Conservation (phyloP, 2,888 invertebrate genomes). For the Tachystola acroxantha region DNA sequence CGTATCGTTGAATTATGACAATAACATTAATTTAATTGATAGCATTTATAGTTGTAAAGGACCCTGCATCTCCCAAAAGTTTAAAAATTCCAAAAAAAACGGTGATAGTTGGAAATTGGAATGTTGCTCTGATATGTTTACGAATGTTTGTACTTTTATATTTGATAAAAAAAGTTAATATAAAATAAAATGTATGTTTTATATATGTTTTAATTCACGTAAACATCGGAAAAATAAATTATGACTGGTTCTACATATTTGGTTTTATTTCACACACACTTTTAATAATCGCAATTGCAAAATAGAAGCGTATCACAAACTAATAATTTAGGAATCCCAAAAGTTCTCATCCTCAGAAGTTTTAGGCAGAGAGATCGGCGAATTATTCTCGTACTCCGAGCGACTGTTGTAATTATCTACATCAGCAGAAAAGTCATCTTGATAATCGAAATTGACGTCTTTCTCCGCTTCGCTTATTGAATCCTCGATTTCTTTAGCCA, state of each 20-base stretch:
- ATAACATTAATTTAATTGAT: constrained; percentile 37
- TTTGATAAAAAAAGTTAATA: constrained; percentile 37
- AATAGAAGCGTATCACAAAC: not conserved
- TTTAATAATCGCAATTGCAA: not conserved
- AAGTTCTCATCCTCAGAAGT: constrained; percentile 53
- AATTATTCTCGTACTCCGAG: constrained; percentile 34
- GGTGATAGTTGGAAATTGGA: constrained; percentile 22
- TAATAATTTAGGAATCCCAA: constrained; percentile 49
- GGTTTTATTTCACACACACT: constrained; percentile 25
- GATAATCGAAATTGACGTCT: constrained; percentile 26
- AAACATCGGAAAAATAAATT: constrained; percentile 57
- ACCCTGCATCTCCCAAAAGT: constrained; percentile 16
- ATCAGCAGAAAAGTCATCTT: constrained; percentile 50
- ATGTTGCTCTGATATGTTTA: constrained; percentile 35
- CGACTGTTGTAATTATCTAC: constrained; percentile 49
- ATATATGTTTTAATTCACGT: constrained; percentile 55
- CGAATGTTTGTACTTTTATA: constrained; percentile 74
- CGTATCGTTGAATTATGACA: constrained; percentile 26
- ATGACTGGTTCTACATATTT: constrained; percentile 45
- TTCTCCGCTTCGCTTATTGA: constrained; percentile 25
- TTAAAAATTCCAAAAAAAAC: constrained; percentile 28
- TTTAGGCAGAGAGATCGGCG: constrained; percentile 47
- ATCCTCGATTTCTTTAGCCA: constrained; percentile 27
- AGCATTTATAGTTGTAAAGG: constrained; percentile 45
- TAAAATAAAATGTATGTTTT: constrained; percentile 49